Evolutionary conservation across 1,140 invertebrate genomes (phyloP).

Genomic region (Heliconius congener): DNA sequence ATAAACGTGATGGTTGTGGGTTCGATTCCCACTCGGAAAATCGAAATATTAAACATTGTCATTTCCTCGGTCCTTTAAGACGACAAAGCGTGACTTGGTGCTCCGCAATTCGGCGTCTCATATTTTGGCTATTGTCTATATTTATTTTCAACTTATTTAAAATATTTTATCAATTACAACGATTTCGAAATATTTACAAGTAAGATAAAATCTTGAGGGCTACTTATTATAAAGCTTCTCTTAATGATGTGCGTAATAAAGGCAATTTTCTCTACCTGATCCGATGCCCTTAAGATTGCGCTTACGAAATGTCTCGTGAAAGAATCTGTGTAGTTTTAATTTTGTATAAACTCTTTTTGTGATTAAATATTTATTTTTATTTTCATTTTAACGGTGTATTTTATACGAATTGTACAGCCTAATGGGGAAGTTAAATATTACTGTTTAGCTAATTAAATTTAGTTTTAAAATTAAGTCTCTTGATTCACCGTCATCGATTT

Average conservation of each 20-base stretch:
- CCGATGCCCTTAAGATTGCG: slow-evolving; percentile 68
- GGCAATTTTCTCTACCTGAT: slow-evolving; percentile 50
- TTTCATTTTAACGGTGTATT: neutral
- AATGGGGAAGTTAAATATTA: neutral
- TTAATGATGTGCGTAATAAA: slow-evolving; percentile 54
- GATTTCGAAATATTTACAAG: slow-evolving; percentile 29
- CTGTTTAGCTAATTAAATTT: too few species aligned
- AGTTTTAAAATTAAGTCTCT: too few species aligned
- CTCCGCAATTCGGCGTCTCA: too few species aligned
- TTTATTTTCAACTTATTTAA: neutral
- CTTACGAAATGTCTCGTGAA: slow-evolving; percentile 68
- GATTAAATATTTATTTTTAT: neutral
- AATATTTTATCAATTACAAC: neutral
- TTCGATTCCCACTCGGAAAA: too few species aligned
- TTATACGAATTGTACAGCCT: neutral
- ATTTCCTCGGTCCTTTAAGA: too few species aligned
- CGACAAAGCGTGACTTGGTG: too few species aligned
- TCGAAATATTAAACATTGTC: too few species aligned
- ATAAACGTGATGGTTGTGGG: too few species aligned
- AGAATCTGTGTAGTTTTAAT: slow-evolving; percentile 54
- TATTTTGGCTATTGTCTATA: too few species aligned
- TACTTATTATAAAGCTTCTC: slow-evolving; percentile 48
- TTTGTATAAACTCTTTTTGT: slow-evolving; percentile 21
- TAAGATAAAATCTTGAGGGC: slow-evolving; percentile 48
- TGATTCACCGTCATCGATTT: too few species aligned